Base-by-base conservation (phyloP, 2,888 invertebrate genomes). In the Metalampra italica region DNA sequence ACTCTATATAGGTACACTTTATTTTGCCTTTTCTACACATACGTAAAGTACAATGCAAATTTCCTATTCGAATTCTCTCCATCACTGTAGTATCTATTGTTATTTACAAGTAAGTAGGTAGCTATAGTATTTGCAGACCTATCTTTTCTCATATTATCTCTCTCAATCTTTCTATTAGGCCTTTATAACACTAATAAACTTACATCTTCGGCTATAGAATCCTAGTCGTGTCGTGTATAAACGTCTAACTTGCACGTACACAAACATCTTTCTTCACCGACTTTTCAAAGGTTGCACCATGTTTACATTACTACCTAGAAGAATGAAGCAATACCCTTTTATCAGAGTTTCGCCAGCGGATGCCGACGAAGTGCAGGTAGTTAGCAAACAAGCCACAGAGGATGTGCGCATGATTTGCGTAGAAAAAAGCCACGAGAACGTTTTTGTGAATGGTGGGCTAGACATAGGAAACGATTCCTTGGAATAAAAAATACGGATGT, bases 331-430 rank as follows among this genome's bases (percentile, higher is more conserved):
- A 75, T 55, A 53, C 59, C n/a, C 58, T 61, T 63, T 73, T 76
- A 76, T 76, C 78, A 66, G 54, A 55, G 66, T 72, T 72, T 71
- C 72, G 66, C 67, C 65, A 71, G 62, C 74, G 76, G 71, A 76
- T 66, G 71, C 55, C 45, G 39, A n/a, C 45, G 42, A 48, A 45
- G 47, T 59, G 56, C 63, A 66, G 67, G 68, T 63, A 66, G 50
- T 41, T 37, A 43, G 57, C 57, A 52, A 57, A 58, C 59, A 59
- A 59, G 56, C 54, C 52, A 22, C 49, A 36, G 57, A 63, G 66
- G 67, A 70, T 60, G 55, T 59, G 43, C 62, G 59, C 59, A 52
- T 53, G 46, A 47, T 39, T 46, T 40, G 47, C 29, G 36, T 14
- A n/a, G 30, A 43, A 47, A 43, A 43, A 14, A 32, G 1, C 30